These are phyloP conservation scores for Parnassius mnemosyne DNA, from an alignment of 2,888 invertebrate species.

Conservation along the genomic window DNA sequence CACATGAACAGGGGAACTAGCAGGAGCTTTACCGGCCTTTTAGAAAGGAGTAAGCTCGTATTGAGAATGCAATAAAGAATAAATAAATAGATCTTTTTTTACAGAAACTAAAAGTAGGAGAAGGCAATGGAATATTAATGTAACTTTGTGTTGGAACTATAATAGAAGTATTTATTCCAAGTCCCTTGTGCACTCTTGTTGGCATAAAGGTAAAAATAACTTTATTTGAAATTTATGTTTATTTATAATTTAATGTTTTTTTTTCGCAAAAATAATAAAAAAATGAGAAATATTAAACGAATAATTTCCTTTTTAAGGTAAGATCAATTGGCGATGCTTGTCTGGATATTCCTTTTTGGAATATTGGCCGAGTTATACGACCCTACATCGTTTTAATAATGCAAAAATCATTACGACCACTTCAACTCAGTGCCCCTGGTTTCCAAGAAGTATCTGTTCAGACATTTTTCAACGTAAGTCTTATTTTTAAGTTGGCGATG, in stretches of 20 bases:
- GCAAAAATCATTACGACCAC: slow-evolving; percentile 51
- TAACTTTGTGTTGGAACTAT: slow-evolving; percentile 38
- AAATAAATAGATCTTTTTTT: slow-evolving; percentile 21
- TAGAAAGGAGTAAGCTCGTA: no score
- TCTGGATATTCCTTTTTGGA: slow-evolving; percentile 58
- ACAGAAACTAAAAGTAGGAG: slow-evolving; percentile 44
- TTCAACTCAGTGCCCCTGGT: slow-evolving; percentile 52
- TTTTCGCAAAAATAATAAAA: no score
- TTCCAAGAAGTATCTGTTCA: slow-evolving; percentile 57
- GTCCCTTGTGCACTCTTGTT: slow-evolving; percentile 44
- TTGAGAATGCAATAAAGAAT: no score
- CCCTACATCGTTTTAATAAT: slow-evolving; percentile 61
- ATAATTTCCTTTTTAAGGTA: slow-evolving; percentile 34
- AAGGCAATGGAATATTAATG: slow-evolving; percentile 42
- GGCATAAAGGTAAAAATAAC: slow-evolving; percentile 38
- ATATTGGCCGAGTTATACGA: slow-evolving; percentile 47
- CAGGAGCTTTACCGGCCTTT: no score
- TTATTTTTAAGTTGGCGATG: background rate
- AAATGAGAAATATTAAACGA: background rate
- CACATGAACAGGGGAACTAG: no score
- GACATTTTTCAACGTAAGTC: slow-evolving; percentile 59
- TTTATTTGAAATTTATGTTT: background rate
- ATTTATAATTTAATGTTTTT: no score
- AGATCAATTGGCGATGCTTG: slow-evolving; percentile 53
- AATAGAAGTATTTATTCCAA: slow-evolving; percentile 40